Conservation (phyloP, 1,140 invertebrate species). For the Drosophila tristis region DNA sequence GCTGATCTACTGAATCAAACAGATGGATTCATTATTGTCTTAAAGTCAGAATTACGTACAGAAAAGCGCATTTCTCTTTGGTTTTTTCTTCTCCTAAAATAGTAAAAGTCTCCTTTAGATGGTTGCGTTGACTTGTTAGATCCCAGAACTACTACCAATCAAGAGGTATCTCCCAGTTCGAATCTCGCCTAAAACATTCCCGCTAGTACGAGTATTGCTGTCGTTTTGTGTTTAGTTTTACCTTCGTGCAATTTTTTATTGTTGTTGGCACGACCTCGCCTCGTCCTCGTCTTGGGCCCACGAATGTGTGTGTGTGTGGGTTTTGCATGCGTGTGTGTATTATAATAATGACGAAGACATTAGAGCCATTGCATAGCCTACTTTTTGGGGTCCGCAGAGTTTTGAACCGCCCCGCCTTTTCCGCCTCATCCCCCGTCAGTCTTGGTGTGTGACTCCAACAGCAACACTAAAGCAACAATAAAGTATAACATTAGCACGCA, state of each 20-base stretch:
- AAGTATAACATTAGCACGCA: slow-evolving; percentile 77
- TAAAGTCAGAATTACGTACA: too few species aligned
- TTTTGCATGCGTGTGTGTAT: slow-evolving; percentile 34
- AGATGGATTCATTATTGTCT: too few species aligned
- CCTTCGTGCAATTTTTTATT: slow-evolving; percentile 69
- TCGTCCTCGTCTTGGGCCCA: slow-evolving; percentile 43
- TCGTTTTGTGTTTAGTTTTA: slow-evolving; percentile 45
- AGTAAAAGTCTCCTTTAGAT: too few species aligned
- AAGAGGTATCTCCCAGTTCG: too few species aligned
- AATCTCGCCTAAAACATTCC: too few species aligned
- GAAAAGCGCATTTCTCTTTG: too few species aligned
- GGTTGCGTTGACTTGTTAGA: too few species aligned
- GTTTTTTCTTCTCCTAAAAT: too few species aligned
- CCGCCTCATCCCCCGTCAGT: not conserved
- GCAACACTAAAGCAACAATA: slow-evolving; percentile 52
- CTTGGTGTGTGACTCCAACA: not conserved
- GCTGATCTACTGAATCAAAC: too few species aligned
- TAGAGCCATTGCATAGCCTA: slow-evolving; percentile 79
- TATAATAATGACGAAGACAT: slow-evolving; percentile 76
- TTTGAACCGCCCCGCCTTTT: slow-evolving; percentile 1
- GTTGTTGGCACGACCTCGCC: slow-evolving; percentile 60
- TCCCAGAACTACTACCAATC: too few species aligned
- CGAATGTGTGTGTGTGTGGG: not conserved
- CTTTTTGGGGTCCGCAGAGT: slow-evolving; percentile 59
- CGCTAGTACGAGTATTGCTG: not conserved